Conservation (phyloP, 2,113 vertebrate genomes). For the Pollachius pollachius region DNA sequence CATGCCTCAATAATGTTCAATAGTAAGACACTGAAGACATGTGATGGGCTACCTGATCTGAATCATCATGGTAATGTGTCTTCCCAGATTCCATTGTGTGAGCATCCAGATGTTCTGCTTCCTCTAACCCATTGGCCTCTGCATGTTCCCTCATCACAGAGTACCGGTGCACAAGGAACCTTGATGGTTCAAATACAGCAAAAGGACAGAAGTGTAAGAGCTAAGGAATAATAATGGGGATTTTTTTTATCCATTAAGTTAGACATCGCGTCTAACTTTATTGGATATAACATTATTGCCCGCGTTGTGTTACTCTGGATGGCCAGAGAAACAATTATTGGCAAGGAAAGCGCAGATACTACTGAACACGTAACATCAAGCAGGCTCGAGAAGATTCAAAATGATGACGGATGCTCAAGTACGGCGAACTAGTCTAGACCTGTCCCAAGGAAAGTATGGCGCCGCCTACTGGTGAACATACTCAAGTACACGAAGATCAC, state of each 20-base stretch:
- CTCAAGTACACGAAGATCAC: too few species aligned
- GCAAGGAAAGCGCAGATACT: too few species aligned
- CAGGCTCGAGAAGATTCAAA: slow-evolving; percentile 50
- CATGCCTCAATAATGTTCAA: not conserved
- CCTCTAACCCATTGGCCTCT: slow-evolving; percentile 81
- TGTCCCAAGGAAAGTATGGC: not conserved
- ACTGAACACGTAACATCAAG: too few species aligned
- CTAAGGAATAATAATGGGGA: too few species aligned
- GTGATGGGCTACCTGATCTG: slow-evolving; percentile 81
- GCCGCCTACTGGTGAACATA: not conserved
- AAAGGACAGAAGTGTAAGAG: not conserved
- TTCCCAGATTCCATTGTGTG: slow-evolving; percentile 64
- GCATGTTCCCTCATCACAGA: slow-evolving; percentile 85
- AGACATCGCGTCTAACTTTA: slow-evolving; percentile 31
- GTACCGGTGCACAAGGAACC: slow-evolving; percentile 91
- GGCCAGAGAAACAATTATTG: too few species aligned
- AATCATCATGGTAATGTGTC: slow-evolving; percentile 85
- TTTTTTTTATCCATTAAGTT: too few species aligned
- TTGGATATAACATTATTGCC: slow-evolving; percentile 24
- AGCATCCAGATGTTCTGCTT: slow-evolving; percentile 77
- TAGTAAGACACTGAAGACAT: not conserved
- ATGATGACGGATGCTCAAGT: not conserved
- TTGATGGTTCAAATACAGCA: slow-evolving; percentile 43
- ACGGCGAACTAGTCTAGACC: not conserved
- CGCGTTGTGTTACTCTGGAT: not conserved